Base-by-base conservation (phyloP, 2,113 vertebrate species). In the Petrocephalus zakoni region DNA sequence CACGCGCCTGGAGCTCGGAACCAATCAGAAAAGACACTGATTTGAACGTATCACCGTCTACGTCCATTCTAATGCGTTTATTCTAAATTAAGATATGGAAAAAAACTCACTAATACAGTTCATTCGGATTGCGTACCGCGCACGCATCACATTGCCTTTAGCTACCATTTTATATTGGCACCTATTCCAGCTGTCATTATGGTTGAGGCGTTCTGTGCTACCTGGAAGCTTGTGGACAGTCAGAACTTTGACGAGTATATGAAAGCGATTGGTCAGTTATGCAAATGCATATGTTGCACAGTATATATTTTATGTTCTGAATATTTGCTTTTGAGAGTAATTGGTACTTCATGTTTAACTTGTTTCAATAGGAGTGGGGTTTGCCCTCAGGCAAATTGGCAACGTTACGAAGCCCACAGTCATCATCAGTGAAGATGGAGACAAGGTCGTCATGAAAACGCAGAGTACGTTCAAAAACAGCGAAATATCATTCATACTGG, bases 181-280 rank as follows among this genome's bases (percentile, higher is more conserved):
- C n/a, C 15, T 17, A 87, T 34, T 53, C n/a, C 42, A 55, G 75
- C 86, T 91, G 85, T 90, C 90, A 95, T 92, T 92, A 99, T 98
- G 98, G 97, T 98, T 88, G 98, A 99, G 87, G 95, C 97, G 92
- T 99, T 99, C 94, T 98, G 97, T 91, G 97, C 94, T 29, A 98
- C 97, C 68, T 99, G 98, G 98, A 99, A 98, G 91, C 93, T 99
- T 93, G 93, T 96, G 0, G 97, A 99, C 93, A 99, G 97, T 93
- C 96, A 98, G 91, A 98, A 99, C 93, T 99, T 99, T 92, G 98
- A 99, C 87, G 98, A 98, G 6, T 99, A 99, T 90, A 98, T 99
- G 98, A 99, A 99, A 92, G 94, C 96, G 9, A 90, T 99, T 51
- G 98, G 98, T 99, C 93, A 91, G 97, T 94, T 49, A 81, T 56